Evolutionary conservation across 2,113 vertebrate genomes (phyloP), one percentile per base, ranked within the genome.

Genomic region (Siniperca chuatsi): DNA sequence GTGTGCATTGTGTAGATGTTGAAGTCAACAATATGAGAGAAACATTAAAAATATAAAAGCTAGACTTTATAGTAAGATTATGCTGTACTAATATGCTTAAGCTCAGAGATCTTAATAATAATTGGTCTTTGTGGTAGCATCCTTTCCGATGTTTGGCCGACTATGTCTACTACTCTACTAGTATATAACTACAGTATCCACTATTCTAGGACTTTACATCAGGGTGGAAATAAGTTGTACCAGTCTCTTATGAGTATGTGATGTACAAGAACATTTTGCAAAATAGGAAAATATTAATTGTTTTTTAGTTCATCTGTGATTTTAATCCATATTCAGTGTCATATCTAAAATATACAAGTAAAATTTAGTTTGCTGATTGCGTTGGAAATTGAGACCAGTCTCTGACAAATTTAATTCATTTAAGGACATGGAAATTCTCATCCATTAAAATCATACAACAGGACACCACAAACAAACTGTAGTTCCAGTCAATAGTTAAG

Each of bases 1-100:
- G 68, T 64, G 67, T 81, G 80, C 29, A 72, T 29, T 52, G 42
- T 29, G 52, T 21, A 25, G 33, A 76, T 79, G 64, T 29, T 62
- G 25, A 64, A n/a, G 58, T 68, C 35, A 60, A 87, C 60, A 73
- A n/a, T 35, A 52, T 50, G n/a, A 61, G 23, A n/a, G 3, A 25
- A 68, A 52, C 21, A 71, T 54, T 10, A 20, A 46, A 54, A 79
- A 74, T 42, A 65, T 23, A 33, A 62, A 62, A 57, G 37, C 6
- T 2, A 15, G 44, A 40, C 25, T 71, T 33, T 33, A 74, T 64
- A 9, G 18, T 21, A 9, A 15, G 1, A 0, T 25, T 48, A 35
- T 18, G 9, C 6, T 80, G 33, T 4, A 2, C 48, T 66, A 65
- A 71, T 69, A 60, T 29, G 18, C n/a, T 74, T n/a, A 50, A 55